Evolutionary conservation across 1,140 invertebrate species (phyloP), one percentile per base, ranked within the genome.

Genomic region (Heliconius eleuchia): DNA sequence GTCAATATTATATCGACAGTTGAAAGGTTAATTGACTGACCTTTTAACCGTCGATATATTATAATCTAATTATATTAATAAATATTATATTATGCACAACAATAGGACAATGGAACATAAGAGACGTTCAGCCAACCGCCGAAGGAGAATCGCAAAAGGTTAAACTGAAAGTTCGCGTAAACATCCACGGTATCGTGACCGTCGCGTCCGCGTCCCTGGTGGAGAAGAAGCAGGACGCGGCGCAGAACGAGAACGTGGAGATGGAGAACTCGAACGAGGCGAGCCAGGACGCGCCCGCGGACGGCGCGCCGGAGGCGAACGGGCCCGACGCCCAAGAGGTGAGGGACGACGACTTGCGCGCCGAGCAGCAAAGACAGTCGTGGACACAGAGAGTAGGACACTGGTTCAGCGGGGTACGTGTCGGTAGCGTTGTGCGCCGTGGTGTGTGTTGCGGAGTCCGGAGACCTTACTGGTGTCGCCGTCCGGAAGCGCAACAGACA

Each of bases 141-240:
- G 97, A 98, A 83, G 98, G 98, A 7, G 98, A 98, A 86, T 96
- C 96, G 39, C 97, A 98, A 72, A 99, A 99, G 94, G 97, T 99
- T 0, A 99, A 99, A 93, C 97, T 99, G 0, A 99, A 99, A 95
- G 98, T 99, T 8, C 96, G 98, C 81, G 95, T 99, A 27, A 99
- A 99, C 94, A 95, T 98, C 19, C 97, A 99, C 92, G 99, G 99
- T 19, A 97, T 99, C 72, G 97, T 99, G 85, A 96, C 96, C 7
- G 96, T 99, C 5, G 96, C 96, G 4, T 97, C 96, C 79, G 99
- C 99, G 2, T 96, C 97, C 0, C 93, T 99, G 79, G 96, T 97
- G 37, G 98, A 99, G 90, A 98, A 97, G 94, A 96, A 96, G 82
- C 89, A 90, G 74, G 97, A 97, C 85, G 90, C 95, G 2, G 90